These are phyloP conservation scores for Rhopilema esculentum DNA, from an alignment of 30 jellyfish, hydroid and myxozoan genomes.

Conservation along the genomic window DNA sequence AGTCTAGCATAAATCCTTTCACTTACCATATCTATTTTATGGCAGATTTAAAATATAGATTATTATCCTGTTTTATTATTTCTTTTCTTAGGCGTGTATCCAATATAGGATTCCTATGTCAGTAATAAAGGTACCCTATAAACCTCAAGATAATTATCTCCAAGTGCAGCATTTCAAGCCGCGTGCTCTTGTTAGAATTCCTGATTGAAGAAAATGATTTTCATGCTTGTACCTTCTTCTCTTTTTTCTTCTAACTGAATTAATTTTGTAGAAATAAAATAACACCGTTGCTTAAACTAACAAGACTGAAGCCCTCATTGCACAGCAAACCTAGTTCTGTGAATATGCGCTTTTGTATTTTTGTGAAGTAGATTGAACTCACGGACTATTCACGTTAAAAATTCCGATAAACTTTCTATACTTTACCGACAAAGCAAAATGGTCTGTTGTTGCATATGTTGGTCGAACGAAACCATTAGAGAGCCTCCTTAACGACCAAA, in stretches of 20 bases:
- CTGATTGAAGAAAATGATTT: neutral
- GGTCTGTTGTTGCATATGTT: conserved; percentile 63
- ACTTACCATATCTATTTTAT: neutral
- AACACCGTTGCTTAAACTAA: conserved; percentile 72
- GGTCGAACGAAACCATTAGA: no score
- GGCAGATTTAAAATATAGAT: conserved; percentile 43
- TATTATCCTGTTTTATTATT: conserved; percentile 43
- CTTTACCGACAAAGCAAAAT: conserved; percentile 31
- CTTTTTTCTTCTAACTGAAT: neutral
- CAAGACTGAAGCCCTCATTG: conserved; percentile 77
- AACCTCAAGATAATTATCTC: conserved; percentile 57
- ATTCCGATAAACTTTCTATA: conserved; percentile 55
- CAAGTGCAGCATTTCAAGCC: conserved; percentile 71
- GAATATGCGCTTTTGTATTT: conserved; percentile 69
- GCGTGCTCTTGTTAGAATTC: neutral
- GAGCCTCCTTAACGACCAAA: no score
- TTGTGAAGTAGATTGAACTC: conserved; percentile 62
- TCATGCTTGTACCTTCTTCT: neutral
- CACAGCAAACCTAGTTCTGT: conserved; percentile 93
- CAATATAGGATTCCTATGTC: no score
- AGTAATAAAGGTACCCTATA: conserved; percentile 30
- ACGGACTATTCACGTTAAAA: conserved; percentile 41
- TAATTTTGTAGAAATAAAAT: conserved; percentile 54
- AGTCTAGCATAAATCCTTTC: conserved; percentile 43
- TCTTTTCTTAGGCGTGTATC: no score